Evolutionary conservation across 2,113 vertebrate genomes (phyloP), one percentile per base, ranked within the genome.

Genomic region (Herpailurus yagouaroundi): DNA sequence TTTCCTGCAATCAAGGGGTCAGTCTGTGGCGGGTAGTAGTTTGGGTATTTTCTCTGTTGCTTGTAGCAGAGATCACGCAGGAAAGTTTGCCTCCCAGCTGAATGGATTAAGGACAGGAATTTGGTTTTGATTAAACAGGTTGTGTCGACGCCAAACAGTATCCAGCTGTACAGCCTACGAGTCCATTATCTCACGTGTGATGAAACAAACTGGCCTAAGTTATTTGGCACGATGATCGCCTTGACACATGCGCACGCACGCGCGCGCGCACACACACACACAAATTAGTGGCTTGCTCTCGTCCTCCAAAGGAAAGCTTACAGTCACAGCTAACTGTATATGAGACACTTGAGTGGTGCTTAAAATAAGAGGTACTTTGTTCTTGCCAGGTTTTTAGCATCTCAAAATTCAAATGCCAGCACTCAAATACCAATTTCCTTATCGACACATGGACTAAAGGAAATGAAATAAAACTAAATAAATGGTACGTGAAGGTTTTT

Each of bases 321-420:
- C 41, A 69, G 6, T 10, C 68, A 87, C 94, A 97, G 60, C 68
- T 89, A 86, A 96, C 64, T 85, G 77, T 89, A 71, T 21, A 25
- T 4, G 50, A 97, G 94, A 48, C 77, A 79, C 33, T 52, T 0
- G 31, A 95, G 63, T 66, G 92, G 91, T 80, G 94, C 88, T 95
- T 93, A 90, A 98, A 52, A 89, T 94, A 95, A 94, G 94, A 31
- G 5, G 23, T 60, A 71, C 90, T 97, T 71, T 60, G 12, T 94
- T 96, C 92, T 94, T 97, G 93, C 96, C 97, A 98, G 91, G 77
- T 33, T 33, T 86, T 92, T 77, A 91, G 83, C 87, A 82, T 92
- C 94, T 97, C 81, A 97, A 76, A 86, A 66, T 97, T 97, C 96
- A 97, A 93, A 95, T 97, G 68, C 95, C 95, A 98, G 88, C 74